phyloP scores from a whole-genome alignment of 2,797 vertebrate genomes.

The Selene dorsalis region DNA sequence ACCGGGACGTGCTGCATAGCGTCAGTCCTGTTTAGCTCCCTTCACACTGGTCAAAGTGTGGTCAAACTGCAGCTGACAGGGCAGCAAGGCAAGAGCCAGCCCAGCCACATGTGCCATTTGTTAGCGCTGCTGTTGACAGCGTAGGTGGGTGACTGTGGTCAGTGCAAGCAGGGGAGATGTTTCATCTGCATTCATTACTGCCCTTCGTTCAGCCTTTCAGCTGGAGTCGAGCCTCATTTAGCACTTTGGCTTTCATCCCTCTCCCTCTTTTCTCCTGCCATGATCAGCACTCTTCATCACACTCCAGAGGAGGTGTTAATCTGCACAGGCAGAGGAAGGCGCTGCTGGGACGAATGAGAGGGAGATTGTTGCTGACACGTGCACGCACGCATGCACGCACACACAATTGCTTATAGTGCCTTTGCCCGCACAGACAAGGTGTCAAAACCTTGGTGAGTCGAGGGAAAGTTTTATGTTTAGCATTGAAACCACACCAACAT shows the following conservation, averaged over 20 bases:
- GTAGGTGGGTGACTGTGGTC: conserved; percentile 10
- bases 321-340: conserved; percentile 17
- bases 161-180: conserved; percentile 10
- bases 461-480: conserved; percentile 1
- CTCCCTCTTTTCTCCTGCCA: conserved; percentile 17
- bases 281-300: conserved; percentile 40
- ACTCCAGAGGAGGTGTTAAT: conserved; percentile 21
- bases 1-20: background rate
- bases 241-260: background rate
- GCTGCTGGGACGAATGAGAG: conserved; percentile 35
- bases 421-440: background rate
- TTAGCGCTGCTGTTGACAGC: background rate
- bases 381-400: background rate
- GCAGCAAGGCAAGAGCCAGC: background rate
- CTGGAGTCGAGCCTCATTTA: conserved; percentile 22
- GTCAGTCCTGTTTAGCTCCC: background rate
- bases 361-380: background rate
- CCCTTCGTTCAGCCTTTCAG: background rate
- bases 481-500: background rate
- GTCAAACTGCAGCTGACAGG: no score
- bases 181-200: conserved; percentile 39
- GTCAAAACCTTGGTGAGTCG: background rate
- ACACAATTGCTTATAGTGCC: conserved; percentile 17
- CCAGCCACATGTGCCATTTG: background rate
- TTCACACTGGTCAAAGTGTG: no score